phyloP scores from a whole-genome alignment of 2,888 invertebrate genomes.

The Cantharis flavilabris region DNA sequence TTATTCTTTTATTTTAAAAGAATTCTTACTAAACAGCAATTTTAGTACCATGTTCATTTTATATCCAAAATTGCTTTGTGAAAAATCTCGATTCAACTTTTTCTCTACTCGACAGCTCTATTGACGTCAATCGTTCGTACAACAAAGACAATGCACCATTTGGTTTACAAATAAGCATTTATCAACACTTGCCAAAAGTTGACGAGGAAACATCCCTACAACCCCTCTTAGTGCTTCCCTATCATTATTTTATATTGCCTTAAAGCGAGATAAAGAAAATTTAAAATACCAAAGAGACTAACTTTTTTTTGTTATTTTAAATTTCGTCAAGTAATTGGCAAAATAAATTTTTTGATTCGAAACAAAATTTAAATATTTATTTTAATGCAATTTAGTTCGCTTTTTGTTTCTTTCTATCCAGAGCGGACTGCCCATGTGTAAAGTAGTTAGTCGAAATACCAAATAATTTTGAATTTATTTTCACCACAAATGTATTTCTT shows the following conservation, averaged over 20 bases:
- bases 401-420: too few relatives aligned
- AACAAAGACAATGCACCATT: neutral
- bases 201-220: neutral
- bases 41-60: neutral
- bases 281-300: neutral
- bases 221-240: neutral
- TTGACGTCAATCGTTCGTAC: neutral
- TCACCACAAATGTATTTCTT: neutral
- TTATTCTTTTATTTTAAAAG: conserved; percentile 31
- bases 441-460: neutral
- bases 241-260: neutral
- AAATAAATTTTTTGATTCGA: neutral
- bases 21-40: neutral
- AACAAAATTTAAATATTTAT: neutral
- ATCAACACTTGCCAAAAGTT: neutral
- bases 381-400: too few relatives aligned
- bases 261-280: neutral
- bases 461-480: neutral
- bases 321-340: neutral
- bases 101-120: neutral
- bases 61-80: neutral
- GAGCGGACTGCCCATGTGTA: too few relatives aligned
- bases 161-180: neutral
- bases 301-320: neutral
- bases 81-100: neutral